Conservation (phyloP, 2,888 invertebrate species). For the Cacoxenus indagator region DNA sequence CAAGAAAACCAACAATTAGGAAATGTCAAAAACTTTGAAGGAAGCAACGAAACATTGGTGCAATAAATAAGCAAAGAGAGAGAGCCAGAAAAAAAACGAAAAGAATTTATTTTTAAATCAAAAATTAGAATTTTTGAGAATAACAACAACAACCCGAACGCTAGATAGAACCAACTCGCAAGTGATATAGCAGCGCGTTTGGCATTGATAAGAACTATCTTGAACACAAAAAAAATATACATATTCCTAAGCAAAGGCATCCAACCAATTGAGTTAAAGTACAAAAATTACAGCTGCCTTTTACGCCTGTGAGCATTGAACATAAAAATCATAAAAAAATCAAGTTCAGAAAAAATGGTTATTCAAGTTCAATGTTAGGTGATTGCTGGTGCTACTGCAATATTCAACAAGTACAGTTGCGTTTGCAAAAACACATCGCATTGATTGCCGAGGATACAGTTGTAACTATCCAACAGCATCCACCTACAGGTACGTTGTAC, state of each 20-base stretch:
- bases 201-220: slow-evolving; percentile 3
- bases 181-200: neutral
- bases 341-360: neutral
- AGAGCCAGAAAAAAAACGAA: too few species aligned
- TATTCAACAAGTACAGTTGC: slow-evolving; percentile 2
- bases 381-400: neutral
- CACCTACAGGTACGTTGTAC: neutral
- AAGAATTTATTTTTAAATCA: too few species aligned
- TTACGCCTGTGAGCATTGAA: neutral
- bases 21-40: too few species aligned
- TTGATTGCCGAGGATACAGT: neutral
- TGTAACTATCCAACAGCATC: neutral
- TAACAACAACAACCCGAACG: neutral
- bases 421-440: neutral
- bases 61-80: too few species aligned
- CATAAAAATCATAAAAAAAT: neutral
- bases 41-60: too few species aligned
- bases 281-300: too few species aligned
- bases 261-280: too few species aligned
- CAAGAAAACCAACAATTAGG: too few species aligned
- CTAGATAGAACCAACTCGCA: neutral
- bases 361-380: slow-evolving; percentile 8
- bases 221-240: neutral
- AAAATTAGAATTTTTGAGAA: neutral
- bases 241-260: neutral